Evolutionary conservation across 1,140 invertebrate species (phyloP), one percentile per base, ranked within the genome.

Genomic region (Temnothorax nylanderi): DNA sequence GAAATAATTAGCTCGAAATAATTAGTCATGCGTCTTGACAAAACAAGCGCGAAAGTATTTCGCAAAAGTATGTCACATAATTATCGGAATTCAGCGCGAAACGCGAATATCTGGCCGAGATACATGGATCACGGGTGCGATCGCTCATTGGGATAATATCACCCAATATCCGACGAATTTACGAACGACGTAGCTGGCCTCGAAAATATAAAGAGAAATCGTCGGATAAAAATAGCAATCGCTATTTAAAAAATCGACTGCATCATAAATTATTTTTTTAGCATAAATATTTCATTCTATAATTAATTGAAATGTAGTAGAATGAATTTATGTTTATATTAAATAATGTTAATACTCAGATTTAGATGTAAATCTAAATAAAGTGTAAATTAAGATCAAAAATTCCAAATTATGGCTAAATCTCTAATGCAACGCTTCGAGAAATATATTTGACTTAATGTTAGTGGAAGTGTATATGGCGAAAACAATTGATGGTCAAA

Each of bases 1-100:
- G 54, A 62, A 37, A 56, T 82, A 72, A 82, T 72, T 32, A 41
- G 44, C 26, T 37, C 54, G 54, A 62, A 37, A 56, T 82, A 72
- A 82, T 72, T 32, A 41, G 44, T 44, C 26, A 13, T 16, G 34
- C 7, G 37, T 44, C 13, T 71, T 65, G 44, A 26, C 10, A 6
- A 67, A 80, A 56, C 3, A 75, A 49, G 47, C 26, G 41, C 71
- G 18, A 85, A 85, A 82, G 32, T 49, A 65, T 75, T 16, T 58
- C 41, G 21, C n/a, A 0, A 65, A 78, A 74, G 69, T 84, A 62
- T 75, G 80, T 49, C 67, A 41, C 51, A 18, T 16, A 47, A 72
- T 82, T 60, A 82, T 62, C 41, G 80, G 2, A 11, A 37, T 74
- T 60, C 67, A 26, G 47, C 8, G 13, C 13, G 32, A 54, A 82